Conservation (phyloP, 2,888 invertebrate genomes). For the Coenonympha glycerion region DNA sequence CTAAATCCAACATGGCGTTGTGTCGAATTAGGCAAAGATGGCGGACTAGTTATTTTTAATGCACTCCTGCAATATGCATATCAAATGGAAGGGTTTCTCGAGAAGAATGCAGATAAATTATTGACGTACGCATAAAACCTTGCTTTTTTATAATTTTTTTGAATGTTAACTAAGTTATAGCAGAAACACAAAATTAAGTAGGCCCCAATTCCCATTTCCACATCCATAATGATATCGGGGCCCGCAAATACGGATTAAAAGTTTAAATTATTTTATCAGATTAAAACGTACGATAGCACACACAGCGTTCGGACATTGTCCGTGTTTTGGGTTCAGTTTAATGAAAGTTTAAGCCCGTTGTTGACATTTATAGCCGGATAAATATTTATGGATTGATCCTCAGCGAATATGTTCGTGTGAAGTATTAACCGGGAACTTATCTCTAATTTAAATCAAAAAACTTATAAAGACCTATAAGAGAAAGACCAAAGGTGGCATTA, state of each 20-base stretch:
- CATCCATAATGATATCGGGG: slow-evolving; percentile 14
- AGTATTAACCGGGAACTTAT: no score
- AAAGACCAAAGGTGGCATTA: no score
- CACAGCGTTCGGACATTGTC: slow-evolving; percentile 36
- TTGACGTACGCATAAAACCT: background rate
- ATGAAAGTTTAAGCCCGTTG: slow-evolving; percentile 55
- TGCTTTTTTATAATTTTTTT: background rate
- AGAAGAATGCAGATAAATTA: no score
- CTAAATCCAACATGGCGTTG: no score
- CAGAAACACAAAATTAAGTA: background rate
- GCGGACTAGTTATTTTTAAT: no score
- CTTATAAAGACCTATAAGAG: no score
- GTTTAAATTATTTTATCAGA: slow-evolving; percentile 63
- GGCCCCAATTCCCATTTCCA: background rate
- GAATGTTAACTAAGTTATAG: background rate
- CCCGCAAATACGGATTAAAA: slow-evolving; percentile 53
- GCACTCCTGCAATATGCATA: no score
- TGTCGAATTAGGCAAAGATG: no score
- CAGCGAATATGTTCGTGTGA: slow-evolving; percentile 1
- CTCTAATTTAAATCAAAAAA: no score
- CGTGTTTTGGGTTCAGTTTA: slow-evolving; percentile 43
- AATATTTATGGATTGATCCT: slow-evolving; percentile 13
- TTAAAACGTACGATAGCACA: slow-evolving; percentile 56
- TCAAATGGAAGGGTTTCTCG: no score
- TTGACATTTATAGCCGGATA: slow-evolving; percentile 24